Evolutionary conservation across 1,140 invertebrate genomes (phyloP), one percentile per base, ranked within the genome.

Genomic region (Arctopsyche grandis): DNA sequence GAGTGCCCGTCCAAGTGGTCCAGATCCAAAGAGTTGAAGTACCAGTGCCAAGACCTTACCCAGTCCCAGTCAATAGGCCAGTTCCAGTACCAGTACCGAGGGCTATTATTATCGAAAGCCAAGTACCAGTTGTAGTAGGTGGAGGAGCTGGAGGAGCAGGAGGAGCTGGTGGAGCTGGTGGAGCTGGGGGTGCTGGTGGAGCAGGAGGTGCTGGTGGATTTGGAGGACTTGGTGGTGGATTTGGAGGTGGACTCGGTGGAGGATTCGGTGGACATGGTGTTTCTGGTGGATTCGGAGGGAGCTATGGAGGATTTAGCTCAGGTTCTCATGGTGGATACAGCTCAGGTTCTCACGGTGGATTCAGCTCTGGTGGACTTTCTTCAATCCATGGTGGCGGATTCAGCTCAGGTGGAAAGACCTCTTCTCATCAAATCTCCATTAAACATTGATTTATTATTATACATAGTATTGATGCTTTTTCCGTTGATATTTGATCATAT

Each of bases 1-100:
- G 89, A 80, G 89, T 91, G 44, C 90, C 90, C 22, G 85, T 88
- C 21, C 89, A 90, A 83, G 86, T 91, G 0, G 87, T 88, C 38
- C 85, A 88, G 1, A 46, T 80, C n/a, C 78, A 71, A 69, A 66
- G 75, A n/a, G 58, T 66, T 22, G 73, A 79, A 66, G 44, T 79
- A 10, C 84, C 83, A 29, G 82, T 86, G 19, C 85, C 85, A 14
- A 82, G 83, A 56, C 81, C 82, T n/a, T 84, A 85, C 75, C 85
- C 85, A 46, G 83, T 84, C 29, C 82, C 84, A 38, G 84, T 86
- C 9, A 83, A 83, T 70, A 85, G 83, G 56, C 83, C 85, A 29
- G 83, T 85, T 9, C 84, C 86, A 84, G 84, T 89, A 81, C 78
- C 87, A 84, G 44, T 84, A 79, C 87, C 84, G 69, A 87, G 86